These are phyloP conservation scores for Cygnus buccinator DNA, from an alignment of 2,113 vertebrate species.

Conservation along the genomic window DNA sequence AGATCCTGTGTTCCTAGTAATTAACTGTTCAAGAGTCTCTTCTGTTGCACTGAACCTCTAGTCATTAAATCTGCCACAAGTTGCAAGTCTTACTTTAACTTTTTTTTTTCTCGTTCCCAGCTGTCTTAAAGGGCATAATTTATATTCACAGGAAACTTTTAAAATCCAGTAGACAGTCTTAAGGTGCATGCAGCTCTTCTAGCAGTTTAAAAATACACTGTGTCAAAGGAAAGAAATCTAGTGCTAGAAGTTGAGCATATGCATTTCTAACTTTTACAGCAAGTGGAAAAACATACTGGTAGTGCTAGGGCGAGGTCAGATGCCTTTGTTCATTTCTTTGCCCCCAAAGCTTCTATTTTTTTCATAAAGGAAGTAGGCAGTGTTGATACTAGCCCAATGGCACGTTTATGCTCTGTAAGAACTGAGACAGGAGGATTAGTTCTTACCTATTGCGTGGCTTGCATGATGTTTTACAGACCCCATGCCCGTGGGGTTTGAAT, in stretches of 20 bases:
- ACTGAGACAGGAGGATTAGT: background rate
- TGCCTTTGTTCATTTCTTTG: background rate
- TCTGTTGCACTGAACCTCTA: background rate
- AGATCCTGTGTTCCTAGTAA: conserved; percentile 63
- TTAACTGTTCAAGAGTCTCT: conserved; percentile 48
- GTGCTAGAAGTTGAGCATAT: background rate
- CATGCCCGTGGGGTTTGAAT: background rate
- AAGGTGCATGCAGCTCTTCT: background rate
- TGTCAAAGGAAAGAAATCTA: background rate
- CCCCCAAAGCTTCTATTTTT: background rate
- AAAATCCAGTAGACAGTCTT: background rate
- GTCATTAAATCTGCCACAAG: background rate
- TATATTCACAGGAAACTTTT: background rate
- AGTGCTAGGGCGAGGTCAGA: background rate
- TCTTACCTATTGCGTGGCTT: background rate
- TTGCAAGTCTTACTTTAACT: background rate
- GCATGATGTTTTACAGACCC: background rate
- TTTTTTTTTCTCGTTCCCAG: background rate
- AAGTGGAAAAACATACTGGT: background rate
- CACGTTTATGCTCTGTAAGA: background rate
- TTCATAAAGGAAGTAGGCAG: background rate
- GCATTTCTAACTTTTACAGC: background rate
- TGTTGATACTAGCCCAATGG: rapidly evolving
- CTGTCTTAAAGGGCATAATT: background rate
- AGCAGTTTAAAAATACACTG: background rate